Evolutionary conservation across 2,888 invertebrate genomes (phyloP), one percentile per base, ranked within the genome.

Genomic region (Dryadula phaetusa): DNA sequence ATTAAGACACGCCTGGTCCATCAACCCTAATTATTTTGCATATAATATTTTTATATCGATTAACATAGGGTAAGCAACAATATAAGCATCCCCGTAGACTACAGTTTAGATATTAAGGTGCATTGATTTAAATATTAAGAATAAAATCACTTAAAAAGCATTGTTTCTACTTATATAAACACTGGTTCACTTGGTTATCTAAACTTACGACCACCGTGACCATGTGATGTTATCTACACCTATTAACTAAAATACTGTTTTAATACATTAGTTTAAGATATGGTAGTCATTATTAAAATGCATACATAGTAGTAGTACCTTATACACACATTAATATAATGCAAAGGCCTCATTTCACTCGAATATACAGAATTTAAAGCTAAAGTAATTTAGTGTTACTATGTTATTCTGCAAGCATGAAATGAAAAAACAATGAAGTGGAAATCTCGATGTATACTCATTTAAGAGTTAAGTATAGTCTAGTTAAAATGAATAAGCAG

Each of bases 271-370:
- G 25, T 49, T 52, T 28, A 52, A 28, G 4, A 52, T 28, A n/a
- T 25, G 7, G 25, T 8, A 49, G 25, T 25, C n/a, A n/a, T 34
- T 5, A n/a, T 25, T 49, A n/a, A 1, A 4, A 47, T 25, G n/a
- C n/a, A 25, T n/a, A 49, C 25, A 0, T 25, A 14, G 18, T 54
- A 56, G 14, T 37, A 40, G n/a, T 56, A 4, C n/a, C n/a, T n/a
- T 22, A 56, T 25, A 22, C 8, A 37, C 14, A 16, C 40, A 22
- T 22, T 40, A 4, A 22, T 16, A 40, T 10, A 56, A 40, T 56
- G n/a, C 40, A 56, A 54, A 40, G 22, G 22, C 56, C 56, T 40
- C 37, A 40, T 56, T 56, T 20, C 40, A 56, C 22, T 56, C 2
- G 1, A 22, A 22, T 12, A 56, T n/a, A 1, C n/a, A 40, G 22